Conservation (phyloP, 1,140 invertebrate species). For the Microplitis mediator region DNA sequence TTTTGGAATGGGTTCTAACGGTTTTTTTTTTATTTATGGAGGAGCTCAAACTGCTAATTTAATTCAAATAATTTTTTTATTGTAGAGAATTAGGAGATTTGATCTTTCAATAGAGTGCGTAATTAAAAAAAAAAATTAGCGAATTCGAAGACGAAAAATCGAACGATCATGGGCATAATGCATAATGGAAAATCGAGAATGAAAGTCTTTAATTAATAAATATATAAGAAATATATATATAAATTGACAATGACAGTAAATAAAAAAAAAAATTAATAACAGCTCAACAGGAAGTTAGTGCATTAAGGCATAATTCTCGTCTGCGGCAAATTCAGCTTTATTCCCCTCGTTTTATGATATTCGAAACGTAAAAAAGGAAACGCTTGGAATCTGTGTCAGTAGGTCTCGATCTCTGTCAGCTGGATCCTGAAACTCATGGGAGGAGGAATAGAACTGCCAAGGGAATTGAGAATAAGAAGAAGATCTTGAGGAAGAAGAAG, state of each 20-base stretch:
- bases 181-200: too few species aligned
- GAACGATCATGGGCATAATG: too few species aligned
- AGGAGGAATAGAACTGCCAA: not conserved
- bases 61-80: too few species aligned
- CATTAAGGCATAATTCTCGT: conserved; percentile 41
- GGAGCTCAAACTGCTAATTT: too few species aligned
- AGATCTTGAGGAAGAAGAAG: conserved; percentile 6
- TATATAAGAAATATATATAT: too few species aligned
- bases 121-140: too few species aligned
- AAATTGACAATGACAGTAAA: not conserved
- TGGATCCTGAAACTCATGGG: conserved; percentile 36
- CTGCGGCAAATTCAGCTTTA: conserved; percentile 45
- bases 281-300: conserved; percentile 28
- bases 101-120: too few species aligned
- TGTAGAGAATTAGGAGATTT: too few species aligned
- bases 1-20: too few species aligned
- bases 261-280: not conserved
- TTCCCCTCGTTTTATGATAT: conserved; percentile 61
- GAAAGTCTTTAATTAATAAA: not conserved
- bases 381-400: conserved; percentile 58
- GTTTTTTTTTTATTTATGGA: too few species aligned
- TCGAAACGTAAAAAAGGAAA: conserved; percentile 62
- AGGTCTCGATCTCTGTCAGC: conserved; percentile 52
- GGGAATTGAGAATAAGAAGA: not conserved
- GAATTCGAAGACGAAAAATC: too few species aligned